These are phyloP conservation scores for Griposia aprilina DNA, from an alignment of 2,888 invertebrate species.

Conservation along the genomic window DNA sequence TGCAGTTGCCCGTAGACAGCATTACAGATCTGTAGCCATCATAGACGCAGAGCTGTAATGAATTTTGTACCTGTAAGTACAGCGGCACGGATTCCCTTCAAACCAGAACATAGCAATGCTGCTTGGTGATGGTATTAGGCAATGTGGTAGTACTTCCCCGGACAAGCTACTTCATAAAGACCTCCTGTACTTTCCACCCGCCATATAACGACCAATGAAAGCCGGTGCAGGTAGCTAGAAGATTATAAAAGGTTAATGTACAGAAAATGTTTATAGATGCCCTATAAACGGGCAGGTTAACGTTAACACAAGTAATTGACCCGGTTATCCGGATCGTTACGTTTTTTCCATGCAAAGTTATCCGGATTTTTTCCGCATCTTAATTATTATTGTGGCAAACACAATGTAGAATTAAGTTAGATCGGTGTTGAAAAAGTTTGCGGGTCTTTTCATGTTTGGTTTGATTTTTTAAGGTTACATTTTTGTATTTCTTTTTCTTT, in stretches of 20 bases:
- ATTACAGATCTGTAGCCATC: no score
- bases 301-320: constrained; percentile 62
- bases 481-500: background rate
- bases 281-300: constrained; percentile 51
- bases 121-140: background rate
- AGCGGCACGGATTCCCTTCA: background rate
- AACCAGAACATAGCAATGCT: no score
- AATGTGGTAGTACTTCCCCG: no score
- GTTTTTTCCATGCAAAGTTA: constrained; percentile 46
- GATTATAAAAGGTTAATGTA: constrained; percentile 42
- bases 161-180: background rate
- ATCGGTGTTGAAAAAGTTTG: background rate
- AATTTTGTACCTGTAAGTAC: background rate
- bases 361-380: constrained; percentile 45
- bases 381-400: constrained; percentile 43
- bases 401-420: constrained; percentile 8
- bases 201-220: constrained; percentile 15
- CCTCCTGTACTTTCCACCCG: background rate
- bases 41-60: background rate
- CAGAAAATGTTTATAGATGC: constrained; percentile 53
- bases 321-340: constrained; percentile 61
- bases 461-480: background rate
- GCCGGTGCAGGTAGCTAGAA: constrained; percentile 15
- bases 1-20: background rate
- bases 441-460: background rate